phyloP scores from a whole-genome alignment of 2,797 vertebrate species.

The Karalla daura region DNA sequence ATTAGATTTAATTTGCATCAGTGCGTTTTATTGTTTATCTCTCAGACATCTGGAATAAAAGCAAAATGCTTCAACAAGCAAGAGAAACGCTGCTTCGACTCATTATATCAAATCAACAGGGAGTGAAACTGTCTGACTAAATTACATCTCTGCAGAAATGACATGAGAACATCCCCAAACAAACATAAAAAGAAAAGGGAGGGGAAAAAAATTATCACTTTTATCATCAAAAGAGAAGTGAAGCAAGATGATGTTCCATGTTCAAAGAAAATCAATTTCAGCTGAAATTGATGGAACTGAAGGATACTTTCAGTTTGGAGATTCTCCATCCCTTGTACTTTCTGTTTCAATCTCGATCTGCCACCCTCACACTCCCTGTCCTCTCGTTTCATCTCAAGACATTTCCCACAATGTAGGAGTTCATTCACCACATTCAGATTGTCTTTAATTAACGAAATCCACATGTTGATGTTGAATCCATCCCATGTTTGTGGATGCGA shows the following conservation, averaged over 20 bases:
- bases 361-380: conserved; percentile 29
- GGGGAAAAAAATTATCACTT: conserved; percentile 35
- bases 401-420: conserved; percentile 12
- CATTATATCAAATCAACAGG: conserved; percentile 75
- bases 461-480: neutral
- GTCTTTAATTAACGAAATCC: conserved; percentile 18
- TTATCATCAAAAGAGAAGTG: conserved; percentile 46
- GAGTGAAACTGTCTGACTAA: conserved; percentile 64
- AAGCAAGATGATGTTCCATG: conserved; percentile 62
- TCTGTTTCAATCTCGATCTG: conserved; percentile 36
- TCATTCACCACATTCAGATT: conserved; percentile 23
- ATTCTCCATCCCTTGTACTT: conserved; percentile 52
- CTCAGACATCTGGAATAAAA: conserved; percentile 62
- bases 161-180: conserved; percentile 64
- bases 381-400: conserved; percentile 38
- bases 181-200: conserved; percentile 40
- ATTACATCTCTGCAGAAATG: conserved; percentile 65
- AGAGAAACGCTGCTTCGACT: conserved; percentile 57
- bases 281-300: conserved; percentile 66
- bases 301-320: conserved; percentile 60
- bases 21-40: conserved; percentile 54
- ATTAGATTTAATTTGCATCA: conserved; percentile 58
- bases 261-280: conserved; percentile 67
- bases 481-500: conserved; percentile 26
- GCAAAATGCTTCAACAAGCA: conserved; percentile 67